Evolutionary conservation across 2,113 vertebrate genomes (phyloP), one percentile per base, ranked within the genome.

Genomic region (Rhinoderma darwinii): DNA sequence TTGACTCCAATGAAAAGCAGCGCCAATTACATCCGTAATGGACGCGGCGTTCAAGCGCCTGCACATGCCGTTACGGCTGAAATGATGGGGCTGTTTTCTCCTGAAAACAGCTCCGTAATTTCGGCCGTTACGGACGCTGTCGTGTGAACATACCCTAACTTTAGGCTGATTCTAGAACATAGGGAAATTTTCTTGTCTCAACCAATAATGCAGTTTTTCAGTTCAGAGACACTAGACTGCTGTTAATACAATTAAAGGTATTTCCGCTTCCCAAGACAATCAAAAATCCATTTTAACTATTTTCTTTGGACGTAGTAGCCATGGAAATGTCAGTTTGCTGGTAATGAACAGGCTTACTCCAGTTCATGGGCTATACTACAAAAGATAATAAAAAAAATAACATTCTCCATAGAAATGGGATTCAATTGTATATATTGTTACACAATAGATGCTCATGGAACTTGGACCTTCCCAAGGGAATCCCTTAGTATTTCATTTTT

Each of bases 261-360:
- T 61, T 30, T 82, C 59, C 3, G 25, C n/a, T 43, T 82, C 56
- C 79, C 2, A 39, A 44, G 56, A 78, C 76, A 30, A 81, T 81
- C 6, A 81, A 30, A 66, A 82, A 82, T 61, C 25, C 56, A 66
- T 82, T 82, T 54, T 43, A 82, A 82, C 79, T 66, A 59, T 37
- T 63, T 66, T 18, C 56, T 44, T 18, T 44, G 79, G 22, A 27
- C 18, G 37, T 44, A 63, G 56, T 66, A 54, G 25, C 56, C 56
- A 43, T 63, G 39, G 37, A 66, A 66, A 82, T 18, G 25, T 82
- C 20, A 81, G 25, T n/a, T 30, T 18, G 37, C 37, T 43, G 59
- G 59, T 39, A 43, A 43, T 44, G 79, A 82, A 63, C 14, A 47
- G 11, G 35, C 39, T 20, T 43, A 63, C 56, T 43, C 22, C 37